Evolutionary conservation across 2,113 vertebrate genomes (phyloP).

Genomic region (Hydropotes inermis): DNA sequence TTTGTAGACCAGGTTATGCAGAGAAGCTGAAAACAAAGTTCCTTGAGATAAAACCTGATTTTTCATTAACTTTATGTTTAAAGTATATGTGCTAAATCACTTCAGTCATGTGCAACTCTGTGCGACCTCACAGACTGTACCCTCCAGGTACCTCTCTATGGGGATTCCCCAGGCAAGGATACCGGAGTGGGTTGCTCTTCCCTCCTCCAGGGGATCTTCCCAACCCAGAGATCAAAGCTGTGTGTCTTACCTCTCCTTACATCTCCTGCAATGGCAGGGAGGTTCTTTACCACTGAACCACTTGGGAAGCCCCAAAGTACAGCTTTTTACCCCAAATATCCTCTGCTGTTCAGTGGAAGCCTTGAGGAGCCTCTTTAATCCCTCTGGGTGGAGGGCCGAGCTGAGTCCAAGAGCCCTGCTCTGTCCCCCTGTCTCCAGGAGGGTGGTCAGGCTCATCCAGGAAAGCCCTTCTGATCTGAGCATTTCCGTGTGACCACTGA

Average conservation of each 20-base stretch:
- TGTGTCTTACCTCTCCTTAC: background rate
- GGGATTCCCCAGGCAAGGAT: background rate
- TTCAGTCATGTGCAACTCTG: background rate
- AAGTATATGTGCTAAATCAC: background rate
- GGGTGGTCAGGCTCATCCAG: background rate
- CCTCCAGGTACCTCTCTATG: background rate
- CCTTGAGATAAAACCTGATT: background rate
- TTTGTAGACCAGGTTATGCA: background rate
- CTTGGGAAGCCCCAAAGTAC: background rate
- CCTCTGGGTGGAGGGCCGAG: background rate
- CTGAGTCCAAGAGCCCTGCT: background rate
- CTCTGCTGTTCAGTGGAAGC: background rate
- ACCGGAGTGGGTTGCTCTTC: background rate
- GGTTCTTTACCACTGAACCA: background rate
- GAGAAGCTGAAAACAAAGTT: background rate
- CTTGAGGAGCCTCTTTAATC: background rate
- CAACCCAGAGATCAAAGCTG: background rate
- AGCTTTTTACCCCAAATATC: background rate
- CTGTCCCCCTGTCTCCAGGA: background rate
- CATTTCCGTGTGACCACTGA: background rate
- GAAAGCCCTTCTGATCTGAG: background rate
- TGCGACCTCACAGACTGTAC: background rate
- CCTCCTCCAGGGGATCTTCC: background rate
- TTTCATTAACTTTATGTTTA: constrained; percentile 5
- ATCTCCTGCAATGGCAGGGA: background rate